phyloP scores from a whole-genome alignment of 2,888 invertebrate genomes.

The Punctoribates punctum region DNA sequence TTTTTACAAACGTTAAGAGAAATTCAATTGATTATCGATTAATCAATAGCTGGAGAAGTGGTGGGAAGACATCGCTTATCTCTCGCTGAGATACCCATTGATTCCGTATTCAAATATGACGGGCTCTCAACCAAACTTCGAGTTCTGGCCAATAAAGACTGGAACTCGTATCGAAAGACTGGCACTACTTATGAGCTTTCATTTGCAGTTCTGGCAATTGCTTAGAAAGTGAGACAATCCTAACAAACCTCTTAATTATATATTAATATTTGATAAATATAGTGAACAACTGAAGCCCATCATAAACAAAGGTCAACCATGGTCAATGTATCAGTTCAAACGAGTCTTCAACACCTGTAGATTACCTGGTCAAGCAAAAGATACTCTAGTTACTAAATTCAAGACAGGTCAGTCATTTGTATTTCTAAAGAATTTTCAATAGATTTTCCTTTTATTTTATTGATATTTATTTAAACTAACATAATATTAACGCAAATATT shows the following conservation, averaged over 20 bases:
- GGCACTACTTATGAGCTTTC: conserved; percentile 52
- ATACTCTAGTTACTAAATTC: conserved; percentile 56
- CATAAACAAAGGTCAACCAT: conserved; percentile 44
- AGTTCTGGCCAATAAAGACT: conserved; percentile 50
- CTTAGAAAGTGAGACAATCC: conserved; percentile 53
- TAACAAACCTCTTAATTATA: not conserved
- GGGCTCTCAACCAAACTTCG: conserved; percentile 51
- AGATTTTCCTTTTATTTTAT: conserved; percentile 49
- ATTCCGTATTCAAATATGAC: conserved; percentile 59
- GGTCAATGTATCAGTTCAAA: conserved; percentile 58
- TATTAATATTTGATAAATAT: not conserved
- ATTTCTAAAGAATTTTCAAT: conserved; percentile 54
- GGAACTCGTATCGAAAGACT: conserved; percentile 53
- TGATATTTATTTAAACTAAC: conserved; percentile 21
- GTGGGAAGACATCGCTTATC: conserved; percentile 62
- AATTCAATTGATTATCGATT: not conserved
- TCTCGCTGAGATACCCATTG: conserved; percentile 57
- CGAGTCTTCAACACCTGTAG: conserved; percentile 59
- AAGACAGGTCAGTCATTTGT: conserved; percentile 53
- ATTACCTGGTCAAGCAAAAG: conserved; percentile 55
- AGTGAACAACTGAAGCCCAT: conserved; percentile 20
- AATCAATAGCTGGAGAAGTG: conserved; percentile 56
- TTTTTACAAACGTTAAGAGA: not conserved
- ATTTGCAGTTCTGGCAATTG: conserved; percentile 58
- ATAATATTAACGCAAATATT: not conserved